Evolutionary conservation across 2,797 vertebrate species (phyloP).

Genomic region (Leptatherina wallacei): DNA sequence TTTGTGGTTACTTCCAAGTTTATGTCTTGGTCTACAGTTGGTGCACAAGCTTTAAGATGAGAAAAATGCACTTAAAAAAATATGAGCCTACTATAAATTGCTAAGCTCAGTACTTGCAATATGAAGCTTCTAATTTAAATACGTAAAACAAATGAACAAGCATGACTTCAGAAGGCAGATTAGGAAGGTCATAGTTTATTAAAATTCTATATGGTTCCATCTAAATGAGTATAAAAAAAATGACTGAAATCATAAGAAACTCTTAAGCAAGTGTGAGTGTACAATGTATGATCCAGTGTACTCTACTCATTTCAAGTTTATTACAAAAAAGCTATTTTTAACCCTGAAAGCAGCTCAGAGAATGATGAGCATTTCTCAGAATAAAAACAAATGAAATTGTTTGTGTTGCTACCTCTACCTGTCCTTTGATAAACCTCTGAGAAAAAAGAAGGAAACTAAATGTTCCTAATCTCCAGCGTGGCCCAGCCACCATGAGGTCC

Average conservation of each 20-base stretch:
- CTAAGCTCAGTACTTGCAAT: slow-evolving; percentile 30
- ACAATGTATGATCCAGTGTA: slow-evolving; percentile 81
- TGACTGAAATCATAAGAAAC: slow-evolving; percentile 64
- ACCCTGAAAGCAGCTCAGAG: slow-evolving; percentile 74
- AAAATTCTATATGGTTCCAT: slow-evolving; percentile 73
- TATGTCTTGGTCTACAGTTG: slow-evolving; percentile 36
- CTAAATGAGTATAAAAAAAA: slow-evolving; percentile 61
- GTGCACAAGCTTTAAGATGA: slow-evolving; percentile 17
- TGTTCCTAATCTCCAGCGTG: slow-evolving; percentile 73
- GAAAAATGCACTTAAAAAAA: slow-evolving; percentile 39
- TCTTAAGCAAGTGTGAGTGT: slow-evolving; percentile 74
- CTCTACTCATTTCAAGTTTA: slow-evolving; percentile 84
- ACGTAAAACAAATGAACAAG: slow-evolving; percentile 52
- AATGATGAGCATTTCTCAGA: slow-evolving; percentile 64
- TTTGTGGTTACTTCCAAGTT: slow-evolving; percentile 29
- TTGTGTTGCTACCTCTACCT: slow-evolving; percentile 61
- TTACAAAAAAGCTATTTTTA: slow-evolving; percentile 75
- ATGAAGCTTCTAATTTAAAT: slow-evolving; percentile 25
- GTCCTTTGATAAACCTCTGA: slow-evolving; percentile 77
- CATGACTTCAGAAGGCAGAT: slow-evolving; percentile 68
- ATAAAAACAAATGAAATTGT: slow-evolving; percentile 47
- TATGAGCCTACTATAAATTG: slow-evolving; percentile 27
- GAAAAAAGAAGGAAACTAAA: slow-evolving; percentile 68
- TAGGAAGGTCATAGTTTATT: slow-evolving; percentile 73
- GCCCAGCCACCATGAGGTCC: slow-evolving; percentile 83